A percentile compares a stretch with the other conserved stretches of the same genome.
Conservation (phyloP, 2,113 vertebrate species). For the Numida meleagris region DNA sequence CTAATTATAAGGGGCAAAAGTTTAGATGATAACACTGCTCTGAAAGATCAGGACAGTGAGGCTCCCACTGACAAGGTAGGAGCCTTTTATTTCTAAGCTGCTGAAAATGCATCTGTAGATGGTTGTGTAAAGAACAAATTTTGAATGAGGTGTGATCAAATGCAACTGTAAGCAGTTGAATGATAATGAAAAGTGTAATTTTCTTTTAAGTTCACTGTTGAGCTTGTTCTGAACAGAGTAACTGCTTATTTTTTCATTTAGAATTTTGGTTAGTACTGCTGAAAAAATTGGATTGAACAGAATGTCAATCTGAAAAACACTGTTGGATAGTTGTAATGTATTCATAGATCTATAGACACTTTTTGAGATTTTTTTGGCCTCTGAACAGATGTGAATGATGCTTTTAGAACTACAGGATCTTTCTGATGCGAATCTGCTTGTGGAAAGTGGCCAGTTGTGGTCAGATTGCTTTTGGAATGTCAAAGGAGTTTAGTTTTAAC, state of each 20-base stretch:
- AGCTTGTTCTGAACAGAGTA: not conserved
- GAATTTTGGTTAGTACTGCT: not conserved
- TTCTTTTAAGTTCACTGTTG: not conserved
- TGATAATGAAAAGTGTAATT: not conserved
- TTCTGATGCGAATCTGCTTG: not conserved
- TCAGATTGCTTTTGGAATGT: not conserved
- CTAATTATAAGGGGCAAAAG: slow-evolving; percentile 35
- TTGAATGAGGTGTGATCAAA: not conserved
- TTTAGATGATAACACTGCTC: not conserved
- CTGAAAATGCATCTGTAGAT: not conserved
- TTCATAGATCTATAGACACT: not conserved
- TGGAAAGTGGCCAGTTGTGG: not conserved
- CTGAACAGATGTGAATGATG: not conserved
- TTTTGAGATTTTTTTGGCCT: not conserved
- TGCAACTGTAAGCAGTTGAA: not conserved
- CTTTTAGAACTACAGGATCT: not conserved
- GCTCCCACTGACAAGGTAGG: slow-evolving; percentile 63
- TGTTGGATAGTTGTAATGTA: not conserved
- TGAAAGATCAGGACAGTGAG: not conserved
- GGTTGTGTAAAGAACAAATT: not conserved
- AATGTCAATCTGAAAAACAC: not conserved
- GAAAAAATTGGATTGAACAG: not conserved
- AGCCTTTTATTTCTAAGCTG: not conserved
- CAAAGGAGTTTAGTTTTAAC: not conserved
- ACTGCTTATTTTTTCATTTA: not conserved